Evolutionary conservation across 2,797 vertebrate genomes (phyloP).

Genomic region (Mergus octosetaceus): DNA sequence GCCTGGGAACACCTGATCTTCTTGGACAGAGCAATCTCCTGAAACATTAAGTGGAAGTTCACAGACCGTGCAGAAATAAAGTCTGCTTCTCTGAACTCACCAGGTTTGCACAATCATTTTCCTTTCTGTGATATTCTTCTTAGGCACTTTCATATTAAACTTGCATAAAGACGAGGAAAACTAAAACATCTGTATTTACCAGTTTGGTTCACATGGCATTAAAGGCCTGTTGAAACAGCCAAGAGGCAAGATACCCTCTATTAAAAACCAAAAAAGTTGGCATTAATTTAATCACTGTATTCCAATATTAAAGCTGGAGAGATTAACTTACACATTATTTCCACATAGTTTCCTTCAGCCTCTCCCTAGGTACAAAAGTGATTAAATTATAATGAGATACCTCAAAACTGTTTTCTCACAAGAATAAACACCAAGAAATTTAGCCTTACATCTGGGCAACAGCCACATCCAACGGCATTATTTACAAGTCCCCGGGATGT

Average conservation of each 20-base stretch:
- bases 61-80: not conserved
- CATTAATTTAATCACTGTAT: conserved; percentile 34
- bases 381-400: conserved; percentile 59
- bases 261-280: not conserved
- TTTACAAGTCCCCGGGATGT: not conserved
- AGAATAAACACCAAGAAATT: conserved; percentile 23
- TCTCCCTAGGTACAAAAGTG: conserved; percentile 52
- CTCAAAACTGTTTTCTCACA: conserved; percentile 45
- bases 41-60: not conserved
- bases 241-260: conserved; percentile 1
- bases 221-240: conserved; percentile 20
- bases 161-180: not conserved
- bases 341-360: conserved; percentile 21
- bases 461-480: not conserved
- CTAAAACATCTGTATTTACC: conserved; percentile 14
- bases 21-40: not conserved
- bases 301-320: conserved; percentile 18
- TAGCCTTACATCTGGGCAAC: not conserved
- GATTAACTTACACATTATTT: conserved; percentile 40
- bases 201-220: conserved; percentile 10
- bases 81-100: not conserved
- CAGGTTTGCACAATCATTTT: not conserved
- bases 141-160: not conserved
- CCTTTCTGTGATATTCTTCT: not conserved
- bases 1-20: not conserved